Evolutionary conservation across 2,797 vertebrate genomes (phyloP).

Genomic region (Etheostoma perlongum): DNA sequence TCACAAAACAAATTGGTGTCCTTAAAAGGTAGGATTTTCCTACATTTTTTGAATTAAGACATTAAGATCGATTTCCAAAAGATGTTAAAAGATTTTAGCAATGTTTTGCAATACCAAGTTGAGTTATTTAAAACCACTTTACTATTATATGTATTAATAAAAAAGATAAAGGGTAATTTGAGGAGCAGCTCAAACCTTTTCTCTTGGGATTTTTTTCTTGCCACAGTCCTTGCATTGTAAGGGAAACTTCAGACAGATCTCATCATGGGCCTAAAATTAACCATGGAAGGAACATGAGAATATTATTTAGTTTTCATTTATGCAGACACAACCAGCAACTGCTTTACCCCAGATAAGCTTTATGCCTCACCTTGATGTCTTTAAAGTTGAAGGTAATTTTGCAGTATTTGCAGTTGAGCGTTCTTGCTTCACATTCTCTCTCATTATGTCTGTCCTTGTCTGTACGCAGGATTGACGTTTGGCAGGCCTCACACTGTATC

Average conservation of each 20-base stretch:
- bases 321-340: neutral
- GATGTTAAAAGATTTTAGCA: too few relatives aligned
- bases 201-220: constrained; percentile 92
- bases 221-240: constrained; percentile 95
- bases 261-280: constrained; percentile 90
- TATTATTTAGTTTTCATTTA: neutral
- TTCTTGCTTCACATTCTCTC: constrained; percentile 87
- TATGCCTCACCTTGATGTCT: constrained; percentile 82
- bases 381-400: constrained; percentile 85
- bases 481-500: constrained; percentile 84
- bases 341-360: neutral
- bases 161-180: neutral
- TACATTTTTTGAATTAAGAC: too few relatives aligned
- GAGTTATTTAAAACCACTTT: constrained; percentile 5
- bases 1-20: too few relatives aligned
- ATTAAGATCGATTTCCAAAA: too few relatives aligned
- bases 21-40: too few relatives aligned
- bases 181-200: constrained; percentile 86
- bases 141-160: neutral
- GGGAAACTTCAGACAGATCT: constrained; percentile 92
- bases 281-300: neutral
- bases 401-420: constrained; percentile 90
- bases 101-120: neutral
- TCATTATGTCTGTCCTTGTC: constrained; percentile 88
- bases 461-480: constrained; percentile 72